A percentile compares a stretch with the other conserved stretches of the same genome.
Evolutionary conservation across 2,113 vertebrate genomes (phyloP).

Genomic region (Mustela nigripes): DNA sequence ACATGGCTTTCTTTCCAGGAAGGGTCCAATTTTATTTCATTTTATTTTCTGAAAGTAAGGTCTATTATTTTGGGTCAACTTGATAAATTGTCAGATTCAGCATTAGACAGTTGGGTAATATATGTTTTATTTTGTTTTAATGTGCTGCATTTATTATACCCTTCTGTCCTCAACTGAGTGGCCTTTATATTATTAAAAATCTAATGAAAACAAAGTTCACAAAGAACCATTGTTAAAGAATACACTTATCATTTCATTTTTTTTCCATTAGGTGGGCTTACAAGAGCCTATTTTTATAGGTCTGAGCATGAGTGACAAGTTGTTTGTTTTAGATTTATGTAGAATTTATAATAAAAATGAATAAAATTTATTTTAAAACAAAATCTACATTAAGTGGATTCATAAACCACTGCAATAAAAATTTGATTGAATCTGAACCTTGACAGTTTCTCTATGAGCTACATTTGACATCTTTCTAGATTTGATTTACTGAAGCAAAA

Average conservation of each 20-base stretch:
- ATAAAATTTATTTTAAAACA: slow-evolving; percentile 75
- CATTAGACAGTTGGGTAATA: slow-evolving; percentile 70
- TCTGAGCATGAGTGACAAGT: slow-evolving; percentile 55
- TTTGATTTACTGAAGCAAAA: slow-evolving; percentile 26
- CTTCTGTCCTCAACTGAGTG: slow-evolving; percentile 73
- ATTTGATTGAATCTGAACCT: slow-evolving; percentile 70
- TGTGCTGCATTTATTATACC: slow-evolving; percentile 76
- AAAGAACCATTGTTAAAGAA: slow-evolving; percentile 79
- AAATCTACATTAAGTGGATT: slow-evolving; percentile 72
- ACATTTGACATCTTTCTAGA: slow-evolving; percentile 62
- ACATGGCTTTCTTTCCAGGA: slow-evolving; percentile 1
- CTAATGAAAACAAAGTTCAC: slow-evolving; percentile 76
- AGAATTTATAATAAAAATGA: slow-evolving; percentile 80
- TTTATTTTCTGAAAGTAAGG: slow-evolving; percentile 10
- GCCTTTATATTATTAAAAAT: slow-evolving; percentile 82
- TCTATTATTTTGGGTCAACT: slow-evolving; percentile 76
- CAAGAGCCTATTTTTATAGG: slow-evolving; percentile 65
- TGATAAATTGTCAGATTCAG: slow-evolving; percentile 77
- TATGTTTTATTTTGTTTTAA: slow-evolving; percentile 80
- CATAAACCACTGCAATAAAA: slow-evolving; percentile 73
- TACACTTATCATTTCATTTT: slow-evolving; percentile 71
- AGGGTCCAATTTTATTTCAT: not conserved
- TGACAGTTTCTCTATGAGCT: slow-evolving; percentile 60
- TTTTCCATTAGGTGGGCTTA: slow-evolving; percentile 51
- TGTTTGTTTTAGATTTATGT: slow-evolving; percentile 72